Evolutionary conservation across 2,797 vertebrate genomes (phyloP).

Genomic region (Setipinna tenuifilis): DNA sequence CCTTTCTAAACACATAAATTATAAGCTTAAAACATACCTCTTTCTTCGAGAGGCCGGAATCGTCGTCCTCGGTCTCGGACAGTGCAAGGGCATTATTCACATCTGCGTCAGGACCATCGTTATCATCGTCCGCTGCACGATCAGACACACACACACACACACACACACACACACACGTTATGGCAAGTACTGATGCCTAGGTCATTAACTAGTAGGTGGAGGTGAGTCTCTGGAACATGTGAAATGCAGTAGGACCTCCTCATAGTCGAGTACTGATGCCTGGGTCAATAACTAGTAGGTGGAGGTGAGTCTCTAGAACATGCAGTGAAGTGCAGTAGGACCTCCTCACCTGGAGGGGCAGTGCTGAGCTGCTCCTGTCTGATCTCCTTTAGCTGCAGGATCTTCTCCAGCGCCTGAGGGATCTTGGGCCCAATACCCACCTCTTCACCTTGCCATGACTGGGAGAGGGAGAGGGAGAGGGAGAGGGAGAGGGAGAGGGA

Average conservation of each 20-base stretch:
- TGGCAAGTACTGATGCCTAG: no score
- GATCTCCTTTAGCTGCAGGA: slow-evolving; percentile 93
- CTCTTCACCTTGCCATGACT: slow-evolving; percentile 82
- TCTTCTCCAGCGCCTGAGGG: slow-evolving; percentile 92
- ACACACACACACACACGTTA: background rate
- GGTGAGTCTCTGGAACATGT: no score
- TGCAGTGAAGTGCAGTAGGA: background rate
- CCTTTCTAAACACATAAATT: no score
- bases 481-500: background rate
- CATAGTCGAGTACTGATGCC: slow-evolving; percentile 46
- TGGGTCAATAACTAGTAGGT: no score
- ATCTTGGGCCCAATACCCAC: slow-evolving; percentile 87
- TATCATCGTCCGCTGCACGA: slow-evolving; percentile 74
- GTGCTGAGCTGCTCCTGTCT: slow-evolving; percentile 86
- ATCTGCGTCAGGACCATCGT: slow-evolving; percentile 76
- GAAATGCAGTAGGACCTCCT: background rate
- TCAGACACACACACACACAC: background rate
- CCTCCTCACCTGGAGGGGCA: slow-evolving; percentile 68
- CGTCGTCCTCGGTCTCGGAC: slow-evolving; percentile 85
- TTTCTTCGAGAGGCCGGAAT: slow-evolving; percentile 81
- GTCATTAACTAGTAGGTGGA: no score
- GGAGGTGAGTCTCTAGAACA: no score
- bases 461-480: background rate
- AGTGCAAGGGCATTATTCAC: slow-evolving; percentile 66
- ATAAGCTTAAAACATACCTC: slow-evolving; percentile 73